Evolutionary conservation across 2,113 vertebrate genomes (phyloP).

Genomic region (Hippocampus abdominalis): DNA sequence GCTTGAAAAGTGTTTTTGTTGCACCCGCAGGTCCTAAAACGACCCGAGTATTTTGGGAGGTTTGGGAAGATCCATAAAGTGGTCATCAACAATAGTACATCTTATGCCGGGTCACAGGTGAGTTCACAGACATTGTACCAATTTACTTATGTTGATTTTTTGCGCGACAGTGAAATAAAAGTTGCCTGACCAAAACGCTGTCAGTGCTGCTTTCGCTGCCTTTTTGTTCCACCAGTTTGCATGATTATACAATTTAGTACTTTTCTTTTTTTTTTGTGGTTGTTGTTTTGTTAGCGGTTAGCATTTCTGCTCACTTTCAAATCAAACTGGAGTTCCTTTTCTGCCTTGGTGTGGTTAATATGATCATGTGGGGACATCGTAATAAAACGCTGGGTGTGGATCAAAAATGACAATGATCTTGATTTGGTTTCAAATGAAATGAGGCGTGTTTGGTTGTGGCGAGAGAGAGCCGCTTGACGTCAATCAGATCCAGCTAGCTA

Average conservation of each 20-base stretch:
- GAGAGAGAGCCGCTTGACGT: too few relatives aligned
- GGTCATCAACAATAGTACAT: slow-evolving; percentile 99
- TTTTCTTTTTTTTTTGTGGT: too few relatives aligned
- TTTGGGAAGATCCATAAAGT: slow-evolving; percentile 99
- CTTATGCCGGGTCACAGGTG: slow-evolving; percentile 99
- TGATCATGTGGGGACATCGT: too few relatives aligned
- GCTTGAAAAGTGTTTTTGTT: not conserved
- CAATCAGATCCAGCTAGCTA: too few relatives aligned
- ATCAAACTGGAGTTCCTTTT: not conserved
- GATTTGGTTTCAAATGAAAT: too few relatives aligned
- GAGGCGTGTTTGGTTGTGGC: too few relatives aligned
- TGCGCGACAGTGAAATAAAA: not conserved
- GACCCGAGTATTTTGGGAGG: slow-evolving; percentile 98
- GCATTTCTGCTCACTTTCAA: not conserved
- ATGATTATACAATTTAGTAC: not conserved
- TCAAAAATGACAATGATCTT: too few relatives aligned
- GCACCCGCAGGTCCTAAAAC: slow-evolving; percentile 88
- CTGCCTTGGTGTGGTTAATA: too few relatives aligned
- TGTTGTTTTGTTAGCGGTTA: not conserved
- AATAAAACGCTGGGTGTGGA: too few relatives aligned
- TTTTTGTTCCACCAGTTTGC: not conserved
- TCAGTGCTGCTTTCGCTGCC: not conserved
- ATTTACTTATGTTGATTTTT: not conserved
- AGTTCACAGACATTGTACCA: slow-evolving; percentile 26
- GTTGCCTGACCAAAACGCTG: not conserved